A percentile compares a stretch with the other conserved stretches of the same genome.
phyloP scores from a whole-genome alignment of 2,888 invertebrate species.

The Oxycera nigricornis region DNA sequence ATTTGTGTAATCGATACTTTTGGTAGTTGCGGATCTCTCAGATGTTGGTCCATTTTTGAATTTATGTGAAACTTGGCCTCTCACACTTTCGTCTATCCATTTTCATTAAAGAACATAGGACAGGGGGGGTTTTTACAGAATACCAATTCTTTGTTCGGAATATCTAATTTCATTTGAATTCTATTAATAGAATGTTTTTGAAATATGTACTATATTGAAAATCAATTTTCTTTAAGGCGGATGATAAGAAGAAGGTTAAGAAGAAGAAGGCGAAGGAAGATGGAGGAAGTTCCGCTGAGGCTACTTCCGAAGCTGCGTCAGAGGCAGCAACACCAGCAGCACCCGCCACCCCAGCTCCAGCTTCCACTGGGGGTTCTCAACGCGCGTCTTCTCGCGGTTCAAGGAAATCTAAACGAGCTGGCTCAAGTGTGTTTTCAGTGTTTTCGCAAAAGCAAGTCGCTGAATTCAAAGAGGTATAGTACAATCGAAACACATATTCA shows the following conservation, averaged over 20 bases:
- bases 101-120: no score
- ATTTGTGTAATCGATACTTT: no score
- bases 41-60: no score
- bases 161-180: no score
- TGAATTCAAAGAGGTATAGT: conserved; percentile 89
- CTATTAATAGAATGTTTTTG: no score
- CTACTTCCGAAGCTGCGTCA: conserved; percentile 68
- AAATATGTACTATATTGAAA: no score
- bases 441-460: conserved; percentile 96
- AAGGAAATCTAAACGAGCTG: conserved; percentile 81
- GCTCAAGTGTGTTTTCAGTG: conserved; percentile 96
- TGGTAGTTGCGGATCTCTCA: no score
- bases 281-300: conserved; percentile 69
- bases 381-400: conserved; percentile 74
- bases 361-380: conserved; percentile 77
- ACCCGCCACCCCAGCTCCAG: conserved; percentile 71
- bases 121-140: no score
- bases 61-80: no score
- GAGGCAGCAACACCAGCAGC: conserved; percentile 67
- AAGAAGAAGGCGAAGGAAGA: conserved; percentile 84
- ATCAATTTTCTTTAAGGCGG: no score
- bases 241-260: conserved; percentile 93
- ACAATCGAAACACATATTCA: background rate
- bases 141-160: no score
- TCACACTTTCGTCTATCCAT: no score